phyloP scores from a whole-genome alignment of 2,888 invertebrate species.

The Eulithis prunata region DNA sequence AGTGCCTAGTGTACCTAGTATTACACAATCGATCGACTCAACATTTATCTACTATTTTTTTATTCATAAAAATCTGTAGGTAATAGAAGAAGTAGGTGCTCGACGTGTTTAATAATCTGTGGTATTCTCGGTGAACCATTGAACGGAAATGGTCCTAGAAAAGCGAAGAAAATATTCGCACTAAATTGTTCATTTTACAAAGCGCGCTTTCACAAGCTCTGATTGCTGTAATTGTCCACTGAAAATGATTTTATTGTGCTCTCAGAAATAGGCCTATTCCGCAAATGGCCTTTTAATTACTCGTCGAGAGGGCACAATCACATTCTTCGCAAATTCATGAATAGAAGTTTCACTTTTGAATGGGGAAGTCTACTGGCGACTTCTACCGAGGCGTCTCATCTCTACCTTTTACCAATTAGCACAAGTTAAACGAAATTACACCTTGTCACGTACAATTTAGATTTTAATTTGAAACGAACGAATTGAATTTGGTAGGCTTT shows the following conservation, averaged over 20 bases:
- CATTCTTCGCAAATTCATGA: conserved; percentile 62
- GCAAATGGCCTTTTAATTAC: conserved; percentile 67
- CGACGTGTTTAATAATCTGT: too few relatives aligned
- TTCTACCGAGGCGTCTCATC: conserved; percentile 56
- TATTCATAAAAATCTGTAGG: too few relatives aligned
- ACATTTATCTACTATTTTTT: too few relatives aligned
- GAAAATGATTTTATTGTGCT: conserved; percentile 43
- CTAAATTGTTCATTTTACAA: conserved; percentile 29
- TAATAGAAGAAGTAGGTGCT: too few relatives aligned
- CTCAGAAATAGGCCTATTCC: conserved; percentile 50
- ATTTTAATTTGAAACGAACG: conserved; percentile 54
- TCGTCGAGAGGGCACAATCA: conserved; percentile 54
- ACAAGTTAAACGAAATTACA: conserved; percentile 57
- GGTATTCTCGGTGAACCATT: too few relatives aligned
- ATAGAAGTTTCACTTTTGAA: conserved; percentile 55
- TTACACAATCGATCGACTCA: too few relatives aligned
- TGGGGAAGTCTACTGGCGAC: conserved; percentile 58
- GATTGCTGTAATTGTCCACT: conserved; percentile 43
- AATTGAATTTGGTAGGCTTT: conserved; percentile 42
- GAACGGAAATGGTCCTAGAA: not conserved
- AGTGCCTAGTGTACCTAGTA: too few relatives aligned
- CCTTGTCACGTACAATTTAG: conserved; percentile 53
- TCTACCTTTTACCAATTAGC: conserved; percentile 57
- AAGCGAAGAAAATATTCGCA: conserved; percentile 9
- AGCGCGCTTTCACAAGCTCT: conserved; percentile 34